Evolutionary conservation across 2,113 vertebrate species (phyloP).

Genomic region (Brachyistius frenatus): DNA sequence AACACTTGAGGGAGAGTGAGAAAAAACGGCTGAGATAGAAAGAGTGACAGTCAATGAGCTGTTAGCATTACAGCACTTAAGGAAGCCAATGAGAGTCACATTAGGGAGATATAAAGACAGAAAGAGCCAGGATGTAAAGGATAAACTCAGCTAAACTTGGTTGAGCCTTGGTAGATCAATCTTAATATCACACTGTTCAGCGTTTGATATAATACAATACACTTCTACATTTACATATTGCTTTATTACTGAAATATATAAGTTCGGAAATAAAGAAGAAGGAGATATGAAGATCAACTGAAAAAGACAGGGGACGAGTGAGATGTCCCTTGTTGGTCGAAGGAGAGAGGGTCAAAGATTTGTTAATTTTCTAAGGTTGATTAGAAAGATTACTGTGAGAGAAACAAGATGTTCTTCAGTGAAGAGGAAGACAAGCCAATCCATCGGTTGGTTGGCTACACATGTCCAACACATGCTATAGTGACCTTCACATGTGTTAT

Average conservation of each 20-base stretch:
- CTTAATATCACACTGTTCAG: too few species aligned
- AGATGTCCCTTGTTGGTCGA: neutral
- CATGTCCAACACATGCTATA: neutral
- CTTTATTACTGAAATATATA: too few species aligned
- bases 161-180: too few species aligned
- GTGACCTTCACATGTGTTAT: conserved; percentile 16
- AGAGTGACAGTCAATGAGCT: conserved; percentile 8
- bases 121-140: neutral
- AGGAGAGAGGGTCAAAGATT: conserved; percentile 18
- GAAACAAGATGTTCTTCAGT: neutral
- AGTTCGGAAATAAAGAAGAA: too few species aligned
- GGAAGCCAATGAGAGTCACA: conserved; percentile 8
- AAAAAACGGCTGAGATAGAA: conserved; percentile 14
- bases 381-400: conserved; percentile 18
- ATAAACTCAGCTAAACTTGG: too few species aligned
- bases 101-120: neutral
- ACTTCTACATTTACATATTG: too few species aligned
- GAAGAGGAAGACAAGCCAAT: neutral
- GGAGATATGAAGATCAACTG: too few species aligned
- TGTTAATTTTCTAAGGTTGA: conserved; percentile 44
- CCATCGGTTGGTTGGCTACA: neutral
- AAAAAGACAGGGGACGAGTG: too few species aligned
- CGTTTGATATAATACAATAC: neutral
- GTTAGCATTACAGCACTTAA: conserved; percentile 7
- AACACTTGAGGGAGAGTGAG: conserved; percentile 30